Evolutionary conservation across 2,888 invertebrate species (phyloP), one percentile per base, ranked within the genome.

Genomic region (Temnothorax ravouxi): DNA sequence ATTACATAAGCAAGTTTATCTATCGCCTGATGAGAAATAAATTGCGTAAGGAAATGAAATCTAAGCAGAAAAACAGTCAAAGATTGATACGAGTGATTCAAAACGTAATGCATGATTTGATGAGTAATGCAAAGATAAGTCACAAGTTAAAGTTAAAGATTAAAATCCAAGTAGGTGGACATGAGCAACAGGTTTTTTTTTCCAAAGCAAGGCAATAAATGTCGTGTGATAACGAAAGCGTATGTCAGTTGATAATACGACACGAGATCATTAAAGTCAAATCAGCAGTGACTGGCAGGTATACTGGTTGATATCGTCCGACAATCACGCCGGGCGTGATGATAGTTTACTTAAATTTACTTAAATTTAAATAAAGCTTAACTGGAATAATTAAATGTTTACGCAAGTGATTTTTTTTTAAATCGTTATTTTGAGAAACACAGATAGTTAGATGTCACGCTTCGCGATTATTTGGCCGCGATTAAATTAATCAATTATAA

Each of bases 221-320:
- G 29, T 18, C 3, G 13, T 18, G 5, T 15, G 18, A 25, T 9
- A 13, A 9, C 11, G 18, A 13, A 34, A 13, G 2, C 3, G 29
- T 13, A 52, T 25, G 11, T 41, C 18, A 44, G 13, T 4, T 44
- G 29, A 74, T 44, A 59, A 41, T 54, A 54, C 41, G 25, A 71
- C 8, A 9, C 18, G 4, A 15, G n/a, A 44, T 74, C 61, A 38
- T 44, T 0, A 6, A 25, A 54, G 1, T 2, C 2, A 21, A 44
- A 34, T 25, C 11, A 47, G 25, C 21, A 77, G 64, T 85, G 84
- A 69, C 67, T 74, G n/a, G 77, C 79, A 71, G 62, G 9, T 21
- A 9, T 9, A 4, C 11, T 25, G 11, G 21, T 59, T 11, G 18
- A 44, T 34, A 21, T 74, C 25, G n/a, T 15, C 3, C 34, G 6